Evolutionary conservation across 2,797 vertebrate genomes (phyloP), one percentile per base, ranked within the genome.

Genomic region (Dryobates pubescens): DNA sequence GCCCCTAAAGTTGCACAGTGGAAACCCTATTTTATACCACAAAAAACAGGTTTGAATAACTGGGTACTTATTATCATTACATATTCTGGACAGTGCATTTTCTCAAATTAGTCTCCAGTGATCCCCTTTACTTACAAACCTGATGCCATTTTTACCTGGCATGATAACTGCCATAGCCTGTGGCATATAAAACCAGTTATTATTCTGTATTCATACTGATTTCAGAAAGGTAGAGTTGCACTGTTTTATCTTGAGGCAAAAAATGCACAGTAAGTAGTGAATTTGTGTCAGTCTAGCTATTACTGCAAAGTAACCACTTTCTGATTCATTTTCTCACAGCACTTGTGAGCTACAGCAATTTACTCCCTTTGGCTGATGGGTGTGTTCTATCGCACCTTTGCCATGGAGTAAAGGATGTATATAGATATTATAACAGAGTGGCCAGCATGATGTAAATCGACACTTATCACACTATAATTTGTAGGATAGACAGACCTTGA

Each of bases 171-270:
- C 45, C 4, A 2, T 45, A n/a, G 13, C 34, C 2, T 22, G 12
- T 73, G 43, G 16, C 20, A 24, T 56, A 10, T 32, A 89, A 81
- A 89, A 38, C 56, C 24, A 81, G 57, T 77, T 68, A 69, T 63
- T 82, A 80, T 62, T 74, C 41, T 61, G 3, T 57, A 45, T 77
- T 89, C 2, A 0, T 63, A 80, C 20, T 71, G 54, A 84, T 92
- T 94, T 63, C 67, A 72, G 82, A 86, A 84, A 89, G 23, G 43
- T 49, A 77, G 18, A 54, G 12, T 41, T 89, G 32, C 1, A 2
- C 36, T 57, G 2, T 59, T 86, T 51, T 82, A 82, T 43, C 77
- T 80, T 26, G 47, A 93, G 49, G 56, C 18, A 90, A 91, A 93
- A 93, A 88, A 63, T 54, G 12, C 36, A 58, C 78, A 6, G 17